These are phyloP conservation scores for Lycaon pictus DNA, from an alignment of 2,113 vertebrate genomes.

Conservation along the genomic window DNA sequence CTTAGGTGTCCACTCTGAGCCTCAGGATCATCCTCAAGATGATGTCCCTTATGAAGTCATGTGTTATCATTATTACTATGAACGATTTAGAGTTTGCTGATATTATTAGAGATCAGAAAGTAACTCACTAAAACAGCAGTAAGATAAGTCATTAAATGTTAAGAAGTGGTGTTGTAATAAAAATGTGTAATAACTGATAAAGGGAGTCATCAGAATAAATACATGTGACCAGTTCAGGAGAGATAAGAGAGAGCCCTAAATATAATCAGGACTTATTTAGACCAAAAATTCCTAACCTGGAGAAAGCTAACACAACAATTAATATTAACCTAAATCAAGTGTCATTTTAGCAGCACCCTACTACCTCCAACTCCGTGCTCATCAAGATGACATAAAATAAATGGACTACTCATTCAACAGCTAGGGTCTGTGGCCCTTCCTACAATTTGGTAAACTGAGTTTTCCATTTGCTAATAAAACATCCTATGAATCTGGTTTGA, in stretches of 20 bases:
- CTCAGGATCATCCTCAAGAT: background rate
- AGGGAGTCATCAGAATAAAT: constrained; percentile 14
- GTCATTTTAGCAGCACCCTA: background rate
- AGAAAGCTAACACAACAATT: background rate
- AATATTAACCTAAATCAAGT: background rate
- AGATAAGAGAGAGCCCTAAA: background rate
- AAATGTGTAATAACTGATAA: background rate
- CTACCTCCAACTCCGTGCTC: background rate
- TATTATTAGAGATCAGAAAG: background rate
- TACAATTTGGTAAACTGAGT: background rate
- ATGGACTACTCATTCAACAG: background rate
- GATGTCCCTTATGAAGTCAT: background rate
- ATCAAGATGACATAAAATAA: background rate
- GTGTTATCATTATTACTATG: background rate
- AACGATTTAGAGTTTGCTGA: background rate
- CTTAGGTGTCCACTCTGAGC: background rate
- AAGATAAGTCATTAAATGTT: background rate
- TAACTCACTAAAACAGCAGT: background rate
- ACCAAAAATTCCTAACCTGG: background rate
- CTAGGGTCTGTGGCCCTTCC: background rate
- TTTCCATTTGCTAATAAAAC: background rate
- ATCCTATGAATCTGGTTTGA: background rate
- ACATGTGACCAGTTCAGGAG: background rate
- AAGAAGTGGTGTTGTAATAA: background rate
- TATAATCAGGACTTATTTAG: background rate